These are phyloP conservation scores for Poeciliopsis gracilis DNA, from an alignment of 2,797 vertebrate species.

Conservation along the genomic window DNA sequence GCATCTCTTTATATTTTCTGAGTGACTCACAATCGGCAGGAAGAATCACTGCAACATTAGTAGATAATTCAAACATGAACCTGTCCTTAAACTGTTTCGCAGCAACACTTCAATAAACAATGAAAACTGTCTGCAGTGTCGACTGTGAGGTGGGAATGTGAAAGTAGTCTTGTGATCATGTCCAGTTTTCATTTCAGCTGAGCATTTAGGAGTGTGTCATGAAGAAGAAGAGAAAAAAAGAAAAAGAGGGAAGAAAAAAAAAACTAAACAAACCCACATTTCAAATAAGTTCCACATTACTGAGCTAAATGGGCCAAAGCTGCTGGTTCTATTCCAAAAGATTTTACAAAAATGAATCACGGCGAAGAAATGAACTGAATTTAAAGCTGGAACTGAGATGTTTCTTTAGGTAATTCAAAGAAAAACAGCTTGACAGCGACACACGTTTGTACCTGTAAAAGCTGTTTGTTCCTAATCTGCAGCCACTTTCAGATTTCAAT, in stretches of 20 bases:
- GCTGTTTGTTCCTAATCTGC: slow-evolving; percentile 17
- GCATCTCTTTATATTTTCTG: neutral
- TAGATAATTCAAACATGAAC: slow-evolving; percentile 13
- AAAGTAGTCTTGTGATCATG: slow-evolving; percentile 55
- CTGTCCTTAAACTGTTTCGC: neutral
- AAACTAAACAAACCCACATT: slow-evolving; percentile 12
- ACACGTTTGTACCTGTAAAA: slow-evolving; percentile 5
- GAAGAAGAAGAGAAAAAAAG: no score
- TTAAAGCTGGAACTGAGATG: slow-evolving; percentile 4
- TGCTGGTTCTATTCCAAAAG: slow-evolving; percentile 7
- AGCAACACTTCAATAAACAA: slow-evolving; percentile 13
- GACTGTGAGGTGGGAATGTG: slow-evolving; percentile 69
- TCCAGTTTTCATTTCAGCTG: slow-evolving; percentile 44
- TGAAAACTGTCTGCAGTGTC: slow-evolving; percentile 19
- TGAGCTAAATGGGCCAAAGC: slow-evolving; percentile 12
- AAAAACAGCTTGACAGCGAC: neutral
- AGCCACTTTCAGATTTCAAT: slow-evolving; percentile 17
- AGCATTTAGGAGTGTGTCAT: slow-evolving; percentile 25
- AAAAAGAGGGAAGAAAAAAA: no score
- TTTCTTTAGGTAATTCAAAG: neutral
- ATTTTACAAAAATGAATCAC: slow-evolving; percentile 13
- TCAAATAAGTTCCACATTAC: slow-evolving; percentile 26
- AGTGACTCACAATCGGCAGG: neutral
- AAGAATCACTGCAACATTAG: neutral
- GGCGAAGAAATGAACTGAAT: neutral